Evolutionary conservation across 2,888 invertebrate genomes (phyloP).

Genomic region (Rotaria macrura): DNA sequence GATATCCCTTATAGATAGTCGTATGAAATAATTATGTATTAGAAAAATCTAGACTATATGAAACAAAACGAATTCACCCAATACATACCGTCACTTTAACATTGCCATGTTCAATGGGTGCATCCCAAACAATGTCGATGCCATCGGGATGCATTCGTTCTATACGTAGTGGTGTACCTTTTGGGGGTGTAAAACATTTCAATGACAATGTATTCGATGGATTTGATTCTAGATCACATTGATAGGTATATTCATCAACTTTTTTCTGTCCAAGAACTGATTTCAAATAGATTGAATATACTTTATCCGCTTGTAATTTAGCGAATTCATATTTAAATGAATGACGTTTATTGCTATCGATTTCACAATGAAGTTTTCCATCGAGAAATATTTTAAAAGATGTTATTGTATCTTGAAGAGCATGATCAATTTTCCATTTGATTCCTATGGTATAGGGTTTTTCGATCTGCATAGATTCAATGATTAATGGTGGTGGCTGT

Average conservation of each 20-base stretch:
- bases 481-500: not conserved
- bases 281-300: not conserved
- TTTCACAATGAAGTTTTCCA: not conserved
- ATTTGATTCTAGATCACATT: not conserved
- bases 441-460: not conserved
- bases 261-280: not conserved
- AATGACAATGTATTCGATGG: constrained; percentile 45
- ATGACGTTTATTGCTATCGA: not conserved
- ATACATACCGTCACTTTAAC: constrained; percentile 44
- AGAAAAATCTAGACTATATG: too few relatives aligned
- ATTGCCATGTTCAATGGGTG: constrained; percentile 47
- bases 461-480: not conserved
- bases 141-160: constrained; percentile 47
- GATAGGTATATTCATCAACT: not conserved
- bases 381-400: not conserved
- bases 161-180: constrained; percentile 45
- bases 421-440: not conserved
- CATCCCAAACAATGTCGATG: constrained; percentile 48
- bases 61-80: too few relatives aligned
- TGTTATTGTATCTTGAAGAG: not conserved
- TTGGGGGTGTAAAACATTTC: constrained; percentile 46
- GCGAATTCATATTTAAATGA: not conserved
- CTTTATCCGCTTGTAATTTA: not conserved
- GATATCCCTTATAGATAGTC: constrained; percentile 43
- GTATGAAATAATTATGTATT: too few relatives aligned